These are phyloP conservation scores for Colletes latitarsis DNA, from an alignment of 1,140 invertebrate species.

Conservation along the genomic window DNA sequence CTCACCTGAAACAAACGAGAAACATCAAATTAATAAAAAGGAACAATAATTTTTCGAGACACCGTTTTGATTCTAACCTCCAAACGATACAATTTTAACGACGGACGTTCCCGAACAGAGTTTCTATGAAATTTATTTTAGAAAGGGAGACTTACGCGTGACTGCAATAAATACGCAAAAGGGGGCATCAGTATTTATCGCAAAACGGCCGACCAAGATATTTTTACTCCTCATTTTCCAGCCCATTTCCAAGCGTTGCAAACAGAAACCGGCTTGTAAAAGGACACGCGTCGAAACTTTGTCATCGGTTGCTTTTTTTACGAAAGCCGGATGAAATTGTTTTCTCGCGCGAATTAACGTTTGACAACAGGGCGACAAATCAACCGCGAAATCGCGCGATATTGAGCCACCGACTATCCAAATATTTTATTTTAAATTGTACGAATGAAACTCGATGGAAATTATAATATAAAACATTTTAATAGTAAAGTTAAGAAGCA, in stretches of 20 bases:
- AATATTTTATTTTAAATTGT: too few relatives aligned
- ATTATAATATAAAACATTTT: too few relatives aligned
- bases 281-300: slow-evolving; percentile 24
- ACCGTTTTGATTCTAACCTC: too few relatives aligned
- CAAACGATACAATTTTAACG: too few relatives aligned
- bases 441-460: too few relatives aligned
- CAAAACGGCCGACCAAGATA: background rate
- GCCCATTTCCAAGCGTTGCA: slow-evolving; percentile 22
- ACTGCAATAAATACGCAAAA: background rate
- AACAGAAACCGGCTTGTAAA: background rate
- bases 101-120: too few relatives aligned
- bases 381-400: background rate
- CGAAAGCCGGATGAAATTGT: background rate
- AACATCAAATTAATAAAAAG: too few relatives aligned
- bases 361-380: background rate
- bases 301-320: background rate
- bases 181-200: background rate
- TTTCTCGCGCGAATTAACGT: slow-evolving; percentile 15
- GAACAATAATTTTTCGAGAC: too few relatives aligned
- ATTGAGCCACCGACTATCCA: too few relatives aligned
- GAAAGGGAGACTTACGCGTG: background rate
- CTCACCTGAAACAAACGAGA: too few relatives aligned
- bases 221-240: slow-evolving; percentile 38
- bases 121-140: background rate
- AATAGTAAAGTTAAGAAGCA: too few relatives aligned